phyloP scores from a whole-genome alignment of 1,140 invertebrate genomes.

The Drosophila pachea region DNA sequence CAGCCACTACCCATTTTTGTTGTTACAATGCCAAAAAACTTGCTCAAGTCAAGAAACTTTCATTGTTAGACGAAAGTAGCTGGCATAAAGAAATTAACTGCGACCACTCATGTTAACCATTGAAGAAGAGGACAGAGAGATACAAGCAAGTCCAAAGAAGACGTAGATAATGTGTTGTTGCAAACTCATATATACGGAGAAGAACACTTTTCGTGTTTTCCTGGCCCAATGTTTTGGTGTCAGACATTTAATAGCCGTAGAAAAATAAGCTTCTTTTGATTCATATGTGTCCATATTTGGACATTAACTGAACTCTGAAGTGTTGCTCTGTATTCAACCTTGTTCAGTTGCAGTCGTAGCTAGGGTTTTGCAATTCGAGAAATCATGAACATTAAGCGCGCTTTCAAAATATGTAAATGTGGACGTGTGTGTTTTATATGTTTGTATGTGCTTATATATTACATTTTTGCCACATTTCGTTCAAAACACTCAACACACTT shows the following conservation, averaged over 20 bases:
- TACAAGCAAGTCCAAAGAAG: conserved; percentile 1
- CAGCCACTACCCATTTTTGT: conserved; percentile 43
- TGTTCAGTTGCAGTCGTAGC: conserved; percentile 38
- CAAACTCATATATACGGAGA: conserved; percentile 17
- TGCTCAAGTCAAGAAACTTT: conserved; percentile 63
- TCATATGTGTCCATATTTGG: no score
- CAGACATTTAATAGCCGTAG: conserved; percentile 44
- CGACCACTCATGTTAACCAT: conserved; percentile 28
- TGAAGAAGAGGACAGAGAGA: conserved; percentile 13
- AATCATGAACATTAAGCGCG: conserved; percentile 73
- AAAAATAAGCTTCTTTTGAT: conserved; percentile 33
- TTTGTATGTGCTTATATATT: conserved; percentile 46
- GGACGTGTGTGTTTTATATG: background rate
- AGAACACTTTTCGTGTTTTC: conserved; percentile 33
- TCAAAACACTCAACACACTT: conserved; percentile 50
- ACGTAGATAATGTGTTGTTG: conserved; percentile 46
- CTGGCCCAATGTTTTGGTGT: conserved; percentile 40
- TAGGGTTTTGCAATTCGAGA: conserved; percentile 61
- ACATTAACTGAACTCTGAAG: conserved; percentile 34
- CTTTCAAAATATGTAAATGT: conserved; percentile 61
- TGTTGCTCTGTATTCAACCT: conserved; percentile 42
- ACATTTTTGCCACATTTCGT: conserved; percentile 73
- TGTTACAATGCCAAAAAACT: conserved; percentile 32
- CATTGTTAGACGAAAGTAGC: conserved; percentile 69
- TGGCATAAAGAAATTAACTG: conserved; percentile 69